Conservation (phyloP, 2,888 invertebrate genomes). For the Druceiella hillmani region DNA sequence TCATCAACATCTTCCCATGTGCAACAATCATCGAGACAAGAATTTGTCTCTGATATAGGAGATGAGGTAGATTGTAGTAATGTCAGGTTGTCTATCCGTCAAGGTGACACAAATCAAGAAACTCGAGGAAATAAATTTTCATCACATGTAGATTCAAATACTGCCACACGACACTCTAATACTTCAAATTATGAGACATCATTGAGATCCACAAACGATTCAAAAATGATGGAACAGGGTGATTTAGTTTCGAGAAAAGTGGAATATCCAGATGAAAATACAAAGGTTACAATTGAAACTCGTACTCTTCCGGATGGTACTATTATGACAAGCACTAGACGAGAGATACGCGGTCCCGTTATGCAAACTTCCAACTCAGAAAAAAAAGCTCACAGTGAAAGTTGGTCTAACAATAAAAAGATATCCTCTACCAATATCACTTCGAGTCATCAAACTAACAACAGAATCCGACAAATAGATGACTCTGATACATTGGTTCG, state of each 20-base stretch:
- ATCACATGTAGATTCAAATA: slow-evolving; percentile 29
- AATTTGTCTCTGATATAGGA: slow-evolving; percentile 35
- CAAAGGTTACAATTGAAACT: slow-evolving; percentile 62
- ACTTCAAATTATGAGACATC: slow-evolving; percentile 31
- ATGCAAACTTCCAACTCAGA: slow-evolving; percentile 36
- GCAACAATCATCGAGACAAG: slow-evolving; percentile 36
- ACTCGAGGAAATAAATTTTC: slow-evolving; percentile 27
- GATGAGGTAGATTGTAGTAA: slow-evolving; percentile 27
- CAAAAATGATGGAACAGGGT: slow-evolving; percentile 28
- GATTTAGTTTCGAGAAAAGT: slow-evolving; percentile 53
- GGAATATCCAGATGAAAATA: slow-evolving; percentile 60
- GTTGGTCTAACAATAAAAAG: background rate
- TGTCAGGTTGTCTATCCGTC: slow-evolving; percentile 6
- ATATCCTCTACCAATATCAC: slow-evolving; percentile 4
- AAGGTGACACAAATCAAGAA: background rate
- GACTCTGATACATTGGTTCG: too few species aligned
- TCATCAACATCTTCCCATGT: slow-evolving; percentile 38
- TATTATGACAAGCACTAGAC: slow-evolving; percentile 61
- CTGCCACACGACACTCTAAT: slow-evolving; percentile 27
- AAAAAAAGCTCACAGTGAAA: slow-evolving; percentile 29
- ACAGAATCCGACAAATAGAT: too few species aligned
- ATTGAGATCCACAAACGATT: slow-evolving; percentile 23
- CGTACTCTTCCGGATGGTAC: slow-evolving; percentile 62
- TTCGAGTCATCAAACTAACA: background rate
- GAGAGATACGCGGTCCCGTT: slow-evolving; percentile 51